Evolutionary conservation across 2,113 vertebrate species (phyloP).

Genomic region (Poeciliopsis prolifica): DNA sequence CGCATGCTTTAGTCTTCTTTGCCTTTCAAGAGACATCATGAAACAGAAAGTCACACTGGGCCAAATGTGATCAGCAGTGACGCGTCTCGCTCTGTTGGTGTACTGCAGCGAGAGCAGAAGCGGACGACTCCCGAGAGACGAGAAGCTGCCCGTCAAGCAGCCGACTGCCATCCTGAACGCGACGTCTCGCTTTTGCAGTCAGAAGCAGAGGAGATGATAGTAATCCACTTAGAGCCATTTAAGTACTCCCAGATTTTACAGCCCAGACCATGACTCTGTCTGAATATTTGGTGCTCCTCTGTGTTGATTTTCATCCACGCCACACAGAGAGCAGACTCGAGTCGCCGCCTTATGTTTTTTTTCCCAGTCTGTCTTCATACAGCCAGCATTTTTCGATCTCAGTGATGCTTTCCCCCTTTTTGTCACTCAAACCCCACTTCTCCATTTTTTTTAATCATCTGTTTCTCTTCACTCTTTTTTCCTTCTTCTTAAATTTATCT

Average conservation of each 20-base stretch:
- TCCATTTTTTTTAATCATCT: constrained; percentile 44
- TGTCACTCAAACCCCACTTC: constrained; percentile 26
- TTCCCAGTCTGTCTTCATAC: neutral
- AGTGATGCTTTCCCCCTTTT: constrained; percentile 11
- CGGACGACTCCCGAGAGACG: constrained; percentile 55
- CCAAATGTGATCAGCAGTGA: neutral
- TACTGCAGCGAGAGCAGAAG: constrained; percentile 35
- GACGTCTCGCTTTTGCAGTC: constrained; percentile 14
- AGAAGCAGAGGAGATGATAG: constrained; percentile 20
- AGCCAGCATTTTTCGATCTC: constrained; percentile 9
- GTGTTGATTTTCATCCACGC: constrained; percentile 35
- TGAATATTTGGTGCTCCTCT: neutral
- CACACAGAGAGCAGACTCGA: neutral
- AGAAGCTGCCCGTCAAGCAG: constrained; percentile 61
- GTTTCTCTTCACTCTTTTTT: constrained; percentile 37
- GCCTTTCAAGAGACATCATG: too few species aligned
- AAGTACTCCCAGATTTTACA: constrained; percentile 3
- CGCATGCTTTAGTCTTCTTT: too few species aligned
- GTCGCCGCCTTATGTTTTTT: constrained; percentile 4
- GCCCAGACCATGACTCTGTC: neutral
- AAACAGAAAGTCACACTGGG: too few species aligned
- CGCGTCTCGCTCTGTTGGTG: constrained; percentile 44
- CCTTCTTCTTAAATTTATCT: constrained; percentile 22
- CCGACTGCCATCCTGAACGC: constrained; percentile 48
- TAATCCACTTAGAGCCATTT: constrained; percentile 24